Evolutionary conservation across 2,797 vertebrate genomes (phyloP), one percentile per base, ranked within the genome.

Genomic region (Pseudochromis fuscus): DNA sequence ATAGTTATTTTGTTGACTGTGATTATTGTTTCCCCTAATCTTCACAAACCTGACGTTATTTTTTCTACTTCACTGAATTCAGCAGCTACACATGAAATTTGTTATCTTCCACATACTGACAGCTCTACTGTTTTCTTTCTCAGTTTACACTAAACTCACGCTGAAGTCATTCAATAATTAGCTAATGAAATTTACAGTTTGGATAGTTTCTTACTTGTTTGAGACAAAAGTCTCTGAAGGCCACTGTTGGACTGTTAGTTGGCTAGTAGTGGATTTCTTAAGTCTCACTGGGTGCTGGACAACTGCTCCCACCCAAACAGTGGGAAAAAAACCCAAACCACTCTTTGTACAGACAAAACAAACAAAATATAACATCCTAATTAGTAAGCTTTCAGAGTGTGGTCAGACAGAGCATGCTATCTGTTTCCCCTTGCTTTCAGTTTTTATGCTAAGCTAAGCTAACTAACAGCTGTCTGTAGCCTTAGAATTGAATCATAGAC

Each of bases 1-100:
- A 19, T 9, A n/a, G 8, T 8, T 48, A 13, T 21, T 49, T 30
- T 28, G 4, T 38, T 13, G 13, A 37, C 15, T 28, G 21, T 25
- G 16, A 48, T 51, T 62, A 15, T 24, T 21, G 11, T 33, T 50
- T 60, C 24, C 56, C 59, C 52, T 25, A 12, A 51, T 37, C 18
- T 46, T 21, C 18, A 33, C 5, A 33, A 42, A 24, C 8, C 7
- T 31, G 25, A 65, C 18, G 16, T 60, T 7, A 23, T 33, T n/a
- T 46, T 30, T 18, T 19, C 21, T 31, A 15, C 51, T 40, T 57
- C 4, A 25, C n/a, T 49, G 7, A 42, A 51, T 58, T 48, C 40
- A n/a, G n/a, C 8, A 19, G 25, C 13, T 56, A 4, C 35, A 28
- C 1, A 11, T 35, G 18, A 49, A 49, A 56, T 9, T 50, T 44